Evolutionary conservation across 2,113 vertebrate species (phyloP).

Genomic region (Benthochromis sp.): DNA sequence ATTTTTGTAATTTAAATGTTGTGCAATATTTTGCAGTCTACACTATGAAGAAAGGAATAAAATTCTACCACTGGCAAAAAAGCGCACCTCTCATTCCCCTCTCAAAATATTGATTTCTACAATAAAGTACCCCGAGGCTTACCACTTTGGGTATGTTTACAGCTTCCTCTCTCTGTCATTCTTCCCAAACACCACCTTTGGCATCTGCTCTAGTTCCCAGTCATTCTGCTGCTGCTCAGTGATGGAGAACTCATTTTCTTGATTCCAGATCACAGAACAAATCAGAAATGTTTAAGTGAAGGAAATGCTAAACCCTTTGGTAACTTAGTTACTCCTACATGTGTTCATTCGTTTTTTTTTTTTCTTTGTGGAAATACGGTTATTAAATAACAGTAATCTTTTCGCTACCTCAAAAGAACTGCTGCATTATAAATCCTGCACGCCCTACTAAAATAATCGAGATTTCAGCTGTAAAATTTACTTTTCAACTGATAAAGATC

Average conservation of each 20-base stretch:
- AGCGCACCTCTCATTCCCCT: fast-evolving
- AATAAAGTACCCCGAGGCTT: not conserved
- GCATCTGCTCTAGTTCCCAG: not conserved
- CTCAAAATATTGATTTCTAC: not conserved
- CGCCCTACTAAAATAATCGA: fast-evolving
- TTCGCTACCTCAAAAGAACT: not conserved
- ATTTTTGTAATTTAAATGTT: not conserved
- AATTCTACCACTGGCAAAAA: not conserved
- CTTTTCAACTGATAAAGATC: not conserved
- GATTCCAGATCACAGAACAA: not conserved
- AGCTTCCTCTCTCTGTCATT: not conserved
- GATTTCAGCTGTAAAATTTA: not conserved
- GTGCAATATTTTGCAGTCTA: not conserved
- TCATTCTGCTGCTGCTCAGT: not conserved
- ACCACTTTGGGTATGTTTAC: not conserved
- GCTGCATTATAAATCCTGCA: not conserved
- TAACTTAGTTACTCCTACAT: not conserved
- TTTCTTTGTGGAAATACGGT: not conserved
- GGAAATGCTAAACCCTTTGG: not conserved
- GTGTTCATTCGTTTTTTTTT: fast-evolving
- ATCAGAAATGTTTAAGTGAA: not conserved
- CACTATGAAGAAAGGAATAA: fast-evolving
- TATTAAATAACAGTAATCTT: not conserved
- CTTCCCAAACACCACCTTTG: not conserved
- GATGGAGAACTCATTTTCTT: not conserved